Evolutionary conservation across 2,888 invertebrate species (phyloP), one percentile per base, ranked within the genome.

Genomic region (Omphaloscelis lunosa): DNA sequence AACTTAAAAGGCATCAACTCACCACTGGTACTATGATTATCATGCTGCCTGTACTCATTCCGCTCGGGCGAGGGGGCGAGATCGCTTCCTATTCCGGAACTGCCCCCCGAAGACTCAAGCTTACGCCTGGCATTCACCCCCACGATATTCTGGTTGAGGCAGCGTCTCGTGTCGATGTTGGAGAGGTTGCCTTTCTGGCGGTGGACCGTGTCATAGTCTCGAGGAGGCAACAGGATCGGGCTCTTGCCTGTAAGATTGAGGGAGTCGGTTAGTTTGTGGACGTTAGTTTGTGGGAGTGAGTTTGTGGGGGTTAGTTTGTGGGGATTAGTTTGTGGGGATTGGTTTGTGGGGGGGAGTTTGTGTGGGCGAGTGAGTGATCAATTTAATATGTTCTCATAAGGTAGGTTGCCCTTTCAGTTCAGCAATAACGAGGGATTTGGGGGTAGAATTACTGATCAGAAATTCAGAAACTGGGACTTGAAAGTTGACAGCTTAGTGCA

Each of bases 191-290:
- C 95, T 78, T 96, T 96, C 90, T 96, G 98, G 73, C 98, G 97
- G 92, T 98, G 98, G 5, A 99, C 98, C 1, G 99, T 99, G 94
- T 99, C 99, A 96, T 99, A 99, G 94, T 99, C 99, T 48, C 99
- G 97, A 0, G 99, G 99, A 0, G 99, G 99, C 81, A 99, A 96
- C 39, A 99, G 97, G 72, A 99, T 97, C 0, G 99, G 99, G 11
- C 97, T 97, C 79, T 97, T 96, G 23, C 96, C 96, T 95, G 95
- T 29, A 94, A 91, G 27, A 12, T 69, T 51, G 20, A 17, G 56
- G 15, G 23, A 23, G 5, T 34, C 12, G 39, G 41, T 85, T 61
- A 62, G 48, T 17, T 11, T 27, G 11, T 53, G 11, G 12, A 56
- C n/a, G 6, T 9, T 23, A n/a, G 41, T 17, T 8, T 34, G 8